These are phyloP conservation scores for Tragulus kanchil DNA, from an alignment of 2,113 vertebrate species.

Conservation along the genomic window DNA sequence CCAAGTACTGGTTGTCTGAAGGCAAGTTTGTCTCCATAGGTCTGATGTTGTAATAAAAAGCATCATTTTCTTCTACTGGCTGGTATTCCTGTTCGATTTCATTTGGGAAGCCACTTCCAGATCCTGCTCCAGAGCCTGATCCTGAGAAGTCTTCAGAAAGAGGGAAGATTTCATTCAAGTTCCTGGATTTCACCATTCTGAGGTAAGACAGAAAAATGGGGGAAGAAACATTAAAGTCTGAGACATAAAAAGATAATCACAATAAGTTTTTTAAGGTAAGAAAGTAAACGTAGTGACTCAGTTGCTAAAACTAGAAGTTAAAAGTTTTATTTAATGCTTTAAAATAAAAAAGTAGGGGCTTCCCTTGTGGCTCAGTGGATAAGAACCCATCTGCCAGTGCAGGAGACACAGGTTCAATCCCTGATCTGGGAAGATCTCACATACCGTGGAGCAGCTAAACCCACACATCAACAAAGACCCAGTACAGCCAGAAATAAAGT, in stretches of 20 bases:
- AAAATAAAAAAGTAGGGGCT: conserved; percentile 23
- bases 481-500: too few species aligned
- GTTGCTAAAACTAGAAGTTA: conserved; percentile 31
- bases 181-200: conserved; percentile 78
- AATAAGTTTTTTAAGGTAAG: neutral
- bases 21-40: neutral
- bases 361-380: too few species aligned
- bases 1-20: conserved; percentile 62
- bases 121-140: conserved; percentile 36
- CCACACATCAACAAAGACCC: too few species aligned
- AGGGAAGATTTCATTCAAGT: conserved; percentile 36
- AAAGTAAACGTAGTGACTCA: neutral
- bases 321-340: neutral
- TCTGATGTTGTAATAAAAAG: neutral
- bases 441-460: too few species aligned
- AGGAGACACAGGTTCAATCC: too few species aligned
- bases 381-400: too few species aligned
- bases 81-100: conserved; percentile 78
- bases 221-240: neutral
- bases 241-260: neutral
- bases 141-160: conserved; percentile 86
- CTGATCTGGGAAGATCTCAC: too few species aligned
- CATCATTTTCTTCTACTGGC: neutral
- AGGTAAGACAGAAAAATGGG: conserved; percentile 60
- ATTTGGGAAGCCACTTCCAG: rapidly evolving